Base-by-base conservation (phyloP, 2,797 vertebrate species). In the Leptoclinus maculatus region DNA sequence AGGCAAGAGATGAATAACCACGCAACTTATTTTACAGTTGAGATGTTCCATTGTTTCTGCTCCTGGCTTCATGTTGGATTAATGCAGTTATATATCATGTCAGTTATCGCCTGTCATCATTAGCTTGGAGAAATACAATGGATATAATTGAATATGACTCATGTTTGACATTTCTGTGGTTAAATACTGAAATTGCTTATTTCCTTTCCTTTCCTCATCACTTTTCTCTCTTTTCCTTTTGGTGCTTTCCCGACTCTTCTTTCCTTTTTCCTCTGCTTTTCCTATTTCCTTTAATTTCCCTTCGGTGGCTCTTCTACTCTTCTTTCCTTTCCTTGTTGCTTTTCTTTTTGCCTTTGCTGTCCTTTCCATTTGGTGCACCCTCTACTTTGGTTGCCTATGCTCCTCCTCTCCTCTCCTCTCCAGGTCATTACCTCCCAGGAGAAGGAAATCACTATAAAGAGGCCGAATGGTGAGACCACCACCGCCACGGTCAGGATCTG, bases 371-470 rank as follows among this genome's bases (percentile, higher is more conserved):
- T 38, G 34, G 58, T n/a, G 57, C 57, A n/a, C 10, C 57, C 5
- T 36, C 34, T n/a, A n/a, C n/a, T 17, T 38, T 36, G 4, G 5
- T 29, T 32, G 21, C 14, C 10, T 23, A 14, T 34, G 1, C 13
- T 7, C 16, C 2, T 23, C 23, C 10, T 21, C 17, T 68, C 51
- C n/a, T 54, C 17, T 59, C 27, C 13, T 34, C 7, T 71, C 1
- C 64, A 93, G 93, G 96, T 97, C 51, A 97, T 97, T 79, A 97
- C 96, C 25, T 97, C 96, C 14, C 96, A 96, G 82, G 96, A 97
- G 83, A 96, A 95, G 60, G 95, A 96, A 80, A 95, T 97, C 80
- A 96, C 96, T 38, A 95, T 96, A 66, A 96, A 95, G 80, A 92
- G 85, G 57, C 79, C 95, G 0, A 96, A 96, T 3, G 96, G 96